Conservation (phyloP, 2,888 invertebrate genomes). For the Machimus rusticus region DNA sequence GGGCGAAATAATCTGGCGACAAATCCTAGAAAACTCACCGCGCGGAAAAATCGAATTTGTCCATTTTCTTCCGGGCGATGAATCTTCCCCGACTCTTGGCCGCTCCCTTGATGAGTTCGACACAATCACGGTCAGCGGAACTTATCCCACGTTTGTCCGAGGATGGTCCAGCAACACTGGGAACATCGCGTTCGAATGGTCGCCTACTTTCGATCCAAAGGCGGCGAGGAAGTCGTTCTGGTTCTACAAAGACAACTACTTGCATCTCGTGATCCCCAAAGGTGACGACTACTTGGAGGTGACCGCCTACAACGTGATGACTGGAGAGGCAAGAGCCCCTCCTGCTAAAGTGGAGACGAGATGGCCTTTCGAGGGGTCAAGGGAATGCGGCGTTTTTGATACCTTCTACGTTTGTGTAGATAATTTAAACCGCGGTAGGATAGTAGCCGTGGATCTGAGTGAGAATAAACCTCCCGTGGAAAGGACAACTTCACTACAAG, state of each 20-base stretch:
- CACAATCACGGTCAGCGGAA: slow-evolving; percentile 78
- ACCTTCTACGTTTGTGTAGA: slow-evolving; percentile 1
- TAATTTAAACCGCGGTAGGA: background rate
- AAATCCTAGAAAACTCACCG: slow-evolving; percentile 74
- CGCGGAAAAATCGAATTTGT: slow-evolving; percentile 72
- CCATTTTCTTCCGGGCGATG: slow-evolving; percentile 54
- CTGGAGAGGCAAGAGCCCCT: slow-evolving; percentile 67
- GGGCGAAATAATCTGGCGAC: slow-evolving; percentile 76
- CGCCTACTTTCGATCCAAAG: slow-evolving; percentile 61
- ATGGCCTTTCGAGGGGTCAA: background rate
- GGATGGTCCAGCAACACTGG: slow-evolving; percentile 81
- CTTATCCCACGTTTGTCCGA: slow-evolving; percentile 74
- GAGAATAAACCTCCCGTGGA: background rate
- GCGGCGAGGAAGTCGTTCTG: slow-evolving; percentile 66
- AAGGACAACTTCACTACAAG: background rate
- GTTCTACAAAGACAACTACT: slow-evolving; percentile 68
- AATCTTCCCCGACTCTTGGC: slow-evolving; percentile 53
- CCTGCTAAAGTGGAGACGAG: slow-evolving; percentile 60
- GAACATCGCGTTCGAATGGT: slow-evolving; percentile 80
- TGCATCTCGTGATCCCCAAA: slow-evolving; percentile 70
- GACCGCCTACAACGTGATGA: slow-evolving; percentile 69
- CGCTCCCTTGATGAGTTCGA: slow-evolving; percentile 65
- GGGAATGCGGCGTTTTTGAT: background rate
- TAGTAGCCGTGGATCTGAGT: background rate
- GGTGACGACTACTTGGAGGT: slow-evolving; percentile 69